Evolutionary conservation across 2,113 vertebrate genomes (phyloP).

Genomic region (Nettapus auritus): DNA sequence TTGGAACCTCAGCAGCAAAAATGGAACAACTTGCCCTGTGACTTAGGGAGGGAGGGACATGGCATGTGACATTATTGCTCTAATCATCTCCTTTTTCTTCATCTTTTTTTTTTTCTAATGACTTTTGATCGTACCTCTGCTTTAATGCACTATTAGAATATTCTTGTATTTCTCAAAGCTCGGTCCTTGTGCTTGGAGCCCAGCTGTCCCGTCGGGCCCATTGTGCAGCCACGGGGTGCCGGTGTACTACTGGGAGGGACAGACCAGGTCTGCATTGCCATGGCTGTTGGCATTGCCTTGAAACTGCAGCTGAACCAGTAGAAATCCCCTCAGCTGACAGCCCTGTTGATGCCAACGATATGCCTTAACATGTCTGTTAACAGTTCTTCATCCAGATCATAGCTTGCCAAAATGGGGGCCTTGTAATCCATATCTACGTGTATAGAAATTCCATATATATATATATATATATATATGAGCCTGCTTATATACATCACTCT

Average conservation of each 20-base stretch:
- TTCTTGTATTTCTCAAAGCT: not conserved
- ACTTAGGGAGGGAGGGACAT: not conserved
- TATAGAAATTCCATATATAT: not conserved
- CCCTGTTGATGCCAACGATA: not conserved
- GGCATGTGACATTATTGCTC: not conserved
- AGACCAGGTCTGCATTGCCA: not conserved
- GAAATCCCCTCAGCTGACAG: conserved; percentile 22
- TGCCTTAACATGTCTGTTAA: not conserved
- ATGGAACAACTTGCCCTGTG: not conserved
- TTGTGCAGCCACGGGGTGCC: not conserved
- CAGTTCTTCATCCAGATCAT: not conserved
- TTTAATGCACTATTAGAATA: not conserved
- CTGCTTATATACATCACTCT: fast-evolving
- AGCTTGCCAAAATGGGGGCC: not conserved
- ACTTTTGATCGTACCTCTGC: not conserved
- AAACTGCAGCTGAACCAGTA: not conserved
- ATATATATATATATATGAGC: not conserved
- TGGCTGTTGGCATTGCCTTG: not conserved
- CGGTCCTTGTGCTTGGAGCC: not conserved
- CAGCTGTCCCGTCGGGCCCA: not conserved
- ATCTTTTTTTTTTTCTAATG: not conserved
- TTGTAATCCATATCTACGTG: not conserved
- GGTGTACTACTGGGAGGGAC: not conserved
- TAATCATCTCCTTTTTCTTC: not conserved
- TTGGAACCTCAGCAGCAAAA: conserved; percentile 9